Evolutionary conservation across 2,113 vertebrate species (phyloP).

Genomic region (Hystrix cristata): DNA sequence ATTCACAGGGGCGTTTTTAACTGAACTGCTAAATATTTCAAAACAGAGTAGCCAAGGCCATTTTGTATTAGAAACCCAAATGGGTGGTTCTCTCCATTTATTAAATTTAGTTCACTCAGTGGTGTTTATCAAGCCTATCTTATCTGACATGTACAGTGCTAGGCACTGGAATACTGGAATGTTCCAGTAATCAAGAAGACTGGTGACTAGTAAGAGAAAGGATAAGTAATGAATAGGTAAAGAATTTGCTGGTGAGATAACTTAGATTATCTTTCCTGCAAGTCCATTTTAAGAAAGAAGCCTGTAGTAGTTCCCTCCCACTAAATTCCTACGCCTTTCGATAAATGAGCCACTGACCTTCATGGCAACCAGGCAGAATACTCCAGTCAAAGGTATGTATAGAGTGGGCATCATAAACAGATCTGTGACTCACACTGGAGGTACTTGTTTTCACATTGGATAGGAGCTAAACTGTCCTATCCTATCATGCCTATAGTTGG

Average conservation of each 20-base stretch:
- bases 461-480: not conserved
- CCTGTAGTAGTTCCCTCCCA: not conserved
- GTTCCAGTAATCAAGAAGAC: not conserved
- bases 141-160: conserved; percentile 23
- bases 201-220: not conserved
- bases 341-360: not conserved
- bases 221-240: not conserved
- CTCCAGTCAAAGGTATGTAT: not conserved
- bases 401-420: not conserved
- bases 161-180: not conserved
- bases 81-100: conserved; percentile 80
- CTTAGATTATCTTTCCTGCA: not conserved
- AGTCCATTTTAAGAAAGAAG: not conserved
- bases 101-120: conserved; percentile 72
- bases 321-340: not conserved
- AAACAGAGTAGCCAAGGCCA: conserved; percentile 75
- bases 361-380: not conserved
- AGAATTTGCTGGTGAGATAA: not conserved
- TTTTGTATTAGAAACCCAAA: conserved; percentile 83
- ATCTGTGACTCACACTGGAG: not conserved
- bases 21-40: conserved; percentile 85
- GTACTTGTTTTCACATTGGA: accelerated
- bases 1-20: conserved; percentile 82
- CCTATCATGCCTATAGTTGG: not conserved
- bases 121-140: conserved; percentile 73